Base-by-base conservation (phyloP, 2,113 vertebrate genomes). In the Callospermophilus lateralis region DNA sequence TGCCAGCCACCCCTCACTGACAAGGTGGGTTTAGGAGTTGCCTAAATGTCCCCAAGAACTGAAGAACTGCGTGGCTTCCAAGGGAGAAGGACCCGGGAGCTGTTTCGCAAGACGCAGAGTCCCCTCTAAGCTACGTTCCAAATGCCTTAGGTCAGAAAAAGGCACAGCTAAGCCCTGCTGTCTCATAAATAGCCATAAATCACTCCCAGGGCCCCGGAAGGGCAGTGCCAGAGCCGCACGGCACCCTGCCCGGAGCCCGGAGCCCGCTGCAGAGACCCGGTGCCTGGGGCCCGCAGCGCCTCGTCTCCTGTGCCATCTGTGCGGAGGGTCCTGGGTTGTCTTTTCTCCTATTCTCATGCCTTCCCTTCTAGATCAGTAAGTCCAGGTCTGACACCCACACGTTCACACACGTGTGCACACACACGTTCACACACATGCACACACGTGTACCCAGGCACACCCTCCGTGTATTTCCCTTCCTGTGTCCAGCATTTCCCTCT, bases 251-350 rank as follows among this genome's bases (percentile, higher is more conserved):
- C 15, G 2, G n/a, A 63, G 30, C n/a, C 24, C 20, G 51, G 26
- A 20, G 45, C 22, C 6, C 4, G 8, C 28, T 24, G 45, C 84
- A 39, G 20, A 84, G 85, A 42, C 26, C 45, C 39, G 3, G 10
- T 12, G 11, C 6, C 30, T 3, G 9, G 6, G 17, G 17, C 61
- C 61, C 8, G 26, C 8, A 6, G 30, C 1, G 61, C 9, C 19
- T 19, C 12, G 9, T 85, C 61, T 28, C 3, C 0, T 2, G 0
- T 1, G 10, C 39, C 68, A 67, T 17, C 15, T 1, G 53, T 2
- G 8, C 0, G 0, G 2, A 32, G 42, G 13, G 55, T 20, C 6
- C 55, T 8, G 22, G 55, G 19, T 20, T 58, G 8, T 7, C 32
- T 19, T 37, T 68, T 28, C 86, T 78, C 77, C 42, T 24, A 26